Evolutionary conservation across 2,113 vertebrate species (phyloP), one percentile per base, ranked within the genome.

Genomic region (Zosterops borbonicus): DNA sequence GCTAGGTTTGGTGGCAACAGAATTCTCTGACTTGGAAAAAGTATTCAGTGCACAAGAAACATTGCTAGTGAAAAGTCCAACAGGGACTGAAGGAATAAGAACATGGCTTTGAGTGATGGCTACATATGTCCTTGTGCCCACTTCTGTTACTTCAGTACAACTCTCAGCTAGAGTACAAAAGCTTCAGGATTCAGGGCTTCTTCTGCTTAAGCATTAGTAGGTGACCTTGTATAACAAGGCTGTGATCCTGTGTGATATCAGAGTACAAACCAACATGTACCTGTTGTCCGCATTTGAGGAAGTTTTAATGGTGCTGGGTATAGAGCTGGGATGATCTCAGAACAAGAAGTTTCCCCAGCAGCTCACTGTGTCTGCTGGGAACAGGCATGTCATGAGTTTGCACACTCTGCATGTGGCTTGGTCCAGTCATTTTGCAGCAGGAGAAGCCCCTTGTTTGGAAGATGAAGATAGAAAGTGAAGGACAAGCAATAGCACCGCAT

Each of bases 381-480:
- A 62, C 9, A 56, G 35, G 35, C 2, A 1, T 6, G 1, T 22
- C 22, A 11, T 49, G 62, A 28, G 27, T 47, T 82, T 76, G 39
- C 42, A 65, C 24, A 44, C 14, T 8, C 39, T 22, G 11, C 0
- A 0, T 12, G 37, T 1, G 6, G 7, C 56, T 75, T 62, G 23
- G 42, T 75, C 60, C 64, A n/a, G 33, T 13, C 25, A 21, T 68
- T 80, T 33, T 62, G 31, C 67, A 89, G 77, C 25, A 92, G 35
- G 5, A 88, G 27, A 65, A 80, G 27, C 15, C 13, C 12, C 73
- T 73, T 58, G 31, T 16, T 81, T 77, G 52, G 28, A 94, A 95
- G 47, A 14, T 20, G 11, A 91, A 81, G 35, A 71, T 18, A 86
- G 52, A 82, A 90, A 94, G 83, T 55, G 79, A 92, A 96, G 90